A percentile compares a stretch with the other conserved stretches of the same genome.
Evolutionary conservation across 2,113 vertebrate genomes (phyloP).

Genomic region (Bubo scandiacus): DNA sequence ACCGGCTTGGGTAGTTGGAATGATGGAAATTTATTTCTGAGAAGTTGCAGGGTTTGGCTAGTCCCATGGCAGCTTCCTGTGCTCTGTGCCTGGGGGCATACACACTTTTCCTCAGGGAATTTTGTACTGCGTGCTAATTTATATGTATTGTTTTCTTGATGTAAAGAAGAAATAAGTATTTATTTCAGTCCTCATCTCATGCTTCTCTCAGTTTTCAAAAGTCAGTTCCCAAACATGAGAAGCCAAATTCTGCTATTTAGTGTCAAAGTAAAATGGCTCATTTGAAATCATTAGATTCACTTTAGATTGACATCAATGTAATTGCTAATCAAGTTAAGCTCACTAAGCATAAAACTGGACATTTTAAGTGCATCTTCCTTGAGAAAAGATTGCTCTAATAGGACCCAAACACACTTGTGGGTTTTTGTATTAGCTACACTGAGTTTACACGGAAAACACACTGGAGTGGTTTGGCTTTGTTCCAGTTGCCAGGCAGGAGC

Average conservation of each 20-base stretch:
- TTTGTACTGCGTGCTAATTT: neutral
- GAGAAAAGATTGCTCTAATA: neutral
- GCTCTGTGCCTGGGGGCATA: neutral
- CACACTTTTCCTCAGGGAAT: neutral
- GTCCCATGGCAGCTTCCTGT: neutral
- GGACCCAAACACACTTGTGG: neutral
- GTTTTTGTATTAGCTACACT: neutral
- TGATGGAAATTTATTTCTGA: neutral
- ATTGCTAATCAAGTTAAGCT: neutral
- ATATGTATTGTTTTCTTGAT: neutral
- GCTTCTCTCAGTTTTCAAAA: neutral
- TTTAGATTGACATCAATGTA: neutral
- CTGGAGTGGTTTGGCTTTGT: neutral
- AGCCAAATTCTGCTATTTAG: neutral
- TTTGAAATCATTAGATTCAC: neutral
- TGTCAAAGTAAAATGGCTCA: neutral
- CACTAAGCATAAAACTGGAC: neutral
- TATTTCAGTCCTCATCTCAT: neutral
- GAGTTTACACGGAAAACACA: neutral
- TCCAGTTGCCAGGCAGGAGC: neutral
- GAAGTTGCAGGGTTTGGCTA: neutral
- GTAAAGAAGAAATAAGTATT: neutral
- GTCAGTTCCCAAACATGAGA: neutral
- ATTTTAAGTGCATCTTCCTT: neutral
- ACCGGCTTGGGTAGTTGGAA: neutral